Percentiles rank a stretch among this genome's conserved stretches.
Conservation (phyloP, 2,888 invertebrate species). For the Hirudinaria manillensis region DNA sequence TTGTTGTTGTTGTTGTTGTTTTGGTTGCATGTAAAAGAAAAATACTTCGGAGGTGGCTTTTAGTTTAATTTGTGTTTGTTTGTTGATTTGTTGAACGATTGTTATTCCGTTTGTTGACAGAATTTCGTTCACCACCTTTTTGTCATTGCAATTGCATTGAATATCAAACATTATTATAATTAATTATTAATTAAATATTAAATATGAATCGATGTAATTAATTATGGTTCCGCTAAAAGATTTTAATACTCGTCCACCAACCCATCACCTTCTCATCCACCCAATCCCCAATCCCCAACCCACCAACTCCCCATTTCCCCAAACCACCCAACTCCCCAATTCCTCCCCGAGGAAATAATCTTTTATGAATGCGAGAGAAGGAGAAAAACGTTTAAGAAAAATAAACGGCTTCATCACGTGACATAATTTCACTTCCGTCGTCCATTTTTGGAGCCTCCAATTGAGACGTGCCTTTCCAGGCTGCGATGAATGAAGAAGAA, state of each 20-base stretch:
- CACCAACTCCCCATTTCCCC: background rate
- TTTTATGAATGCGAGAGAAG: background rate
- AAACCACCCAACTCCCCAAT: background rate
- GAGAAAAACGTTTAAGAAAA: constrained; percentile 15
- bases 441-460: constrained; percentile 9
- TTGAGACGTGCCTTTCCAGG: constrained; percentile 12
- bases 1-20: too few species aligned
- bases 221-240: too few species aligned
- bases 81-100: too few species aligned
- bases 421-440: constrained; percentile 14
- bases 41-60: too few species aligned
- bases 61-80: too few species aligned
- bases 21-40: too few species aligned
- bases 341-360: background rate
- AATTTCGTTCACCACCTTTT: too few species aligned
- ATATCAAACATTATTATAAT: too few species aligned
- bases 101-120: too few species aligned
- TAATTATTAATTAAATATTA: too few species aligned
- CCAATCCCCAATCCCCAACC: background rate
- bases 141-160: too few species aligned
- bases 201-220: too few species aligned
- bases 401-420: constrained; percentile 16
- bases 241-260: background rate
- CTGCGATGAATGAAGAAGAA: constrained; percentile 6
- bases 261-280: background rate